Base-by-base conservation (phyloP, 2,113 vertebrate species). In the Pipa parva region DNA sequence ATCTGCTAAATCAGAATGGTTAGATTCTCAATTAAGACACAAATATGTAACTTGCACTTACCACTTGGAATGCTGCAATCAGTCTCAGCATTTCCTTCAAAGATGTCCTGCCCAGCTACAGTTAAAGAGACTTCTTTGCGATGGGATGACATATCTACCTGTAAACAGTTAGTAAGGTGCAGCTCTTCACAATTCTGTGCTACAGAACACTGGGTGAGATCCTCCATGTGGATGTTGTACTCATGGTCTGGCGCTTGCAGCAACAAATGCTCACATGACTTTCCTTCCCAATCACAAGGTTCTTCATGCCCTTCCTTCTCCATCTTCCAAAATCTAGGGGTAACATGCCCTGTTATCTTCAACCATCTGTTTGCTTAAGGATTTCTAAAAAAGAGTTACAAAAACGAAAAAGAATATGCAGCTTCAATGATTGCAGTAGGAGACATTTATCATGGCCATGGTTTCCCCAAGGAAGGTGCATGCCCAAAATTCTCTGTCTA, bases 31-130 rank as follows among this genome's bases (percentile, higher is more conserved):
- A 5, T 39, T 12, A 39, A 39, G 11, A 10, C 5, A n/a, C 3
- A 42, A 2, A 42, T 42, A 10, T 20, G 13, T 6, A 22, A 20
- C 46, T 10, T 3, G 18, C 46, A 49, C 20, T 21, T 33, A 31
- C 76, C 78, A 76, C 59, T 63, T 0, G 76, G 0, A 3, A 72
- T 74, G 75, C 72, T 77, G 67, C 76, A 81, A 65, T 81, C 61
- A 55, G 87, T 80, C 6, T 85, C 65, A 27, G n/a, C 37, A 17
- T 46, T 18, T 63, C 87, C 85, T 10, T 85, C 84, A 73, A 87
- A 73, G 73, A 88, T 83, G 64, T 85, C 83, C 78, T 85, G 69
- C 1, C 77, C 80, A 59, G 46, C 68, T 61, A 82, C 67, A 72
- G 71, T 76, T 22, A 76, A 48, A 0, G 75, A 77, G 28, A 74